Evolutionary conservation across 2,113 vertebrate genomes (phyloP).

Genomic region (Myxocyprinus asiaticus): DNA sequence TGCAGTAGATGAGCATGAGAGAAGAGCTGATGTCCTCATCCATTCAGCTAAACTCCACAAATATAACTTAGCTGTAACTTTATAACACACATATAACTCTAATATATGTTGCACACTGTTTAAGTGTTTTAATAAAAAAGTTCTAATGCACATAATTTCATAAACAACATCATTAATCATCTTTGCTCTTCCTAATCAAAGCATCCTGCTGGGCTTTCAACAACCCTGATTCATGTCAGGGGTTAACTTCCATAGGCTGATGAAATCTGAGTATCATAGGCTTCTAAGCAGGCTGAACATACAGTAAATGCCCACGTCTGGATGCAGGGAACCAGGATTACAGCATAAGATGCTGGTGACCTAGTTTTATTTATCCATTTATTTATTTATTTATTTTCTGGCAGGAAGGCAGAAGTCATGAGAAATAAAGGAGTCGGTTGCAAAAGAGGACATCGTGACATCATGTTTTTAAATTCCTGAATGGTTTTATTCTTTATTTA

Average conservation of each 20-base stretch:
- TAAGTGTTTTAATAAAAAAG: no score
- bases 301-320: conserved; percentile 69
- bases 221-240: conserved; percentile 38
- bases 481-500: conserved; percentile 77
- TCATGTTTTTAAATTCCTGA: conserved; percentile 69
- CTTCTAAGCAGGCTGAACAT: conserved; percentile 68
- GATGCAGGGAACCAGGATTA: conserved; percentile 75
- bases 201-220: not conserved
- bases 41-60: conserved; percentile 3
- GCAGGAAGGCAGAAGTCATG: conserved; percentile 60
- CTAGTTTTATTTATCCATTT: conserved; percentile 67
- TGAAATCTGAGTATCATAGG: conserved; percentile 68
- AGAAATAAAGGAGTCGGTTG: conserved; percentile 58
- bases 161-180: no score
- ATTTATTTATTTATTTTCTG: conserved; percentile 57
- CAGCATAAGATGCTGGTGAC: conserved; percentile 77
- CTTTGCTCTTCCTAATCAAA: not conserved
- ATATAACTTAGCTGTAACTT: no score
- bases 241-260: conserved; percentile 67
- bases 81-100: not conserved
- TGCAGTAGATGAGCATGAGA: not conserved
- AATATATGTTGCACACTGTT: no score
- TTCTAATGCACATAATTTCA: no score
- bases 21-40: not conserved
- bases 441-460: conserved; percentile 54